A percentile compares a stretch with the other conserved stretches of the same genome.
These are phyloP conservation scores for Nymphicus hollandicus DNA, from an alignment of 2,113 vertebrate species.

Conservation along the genomic window DNA sequence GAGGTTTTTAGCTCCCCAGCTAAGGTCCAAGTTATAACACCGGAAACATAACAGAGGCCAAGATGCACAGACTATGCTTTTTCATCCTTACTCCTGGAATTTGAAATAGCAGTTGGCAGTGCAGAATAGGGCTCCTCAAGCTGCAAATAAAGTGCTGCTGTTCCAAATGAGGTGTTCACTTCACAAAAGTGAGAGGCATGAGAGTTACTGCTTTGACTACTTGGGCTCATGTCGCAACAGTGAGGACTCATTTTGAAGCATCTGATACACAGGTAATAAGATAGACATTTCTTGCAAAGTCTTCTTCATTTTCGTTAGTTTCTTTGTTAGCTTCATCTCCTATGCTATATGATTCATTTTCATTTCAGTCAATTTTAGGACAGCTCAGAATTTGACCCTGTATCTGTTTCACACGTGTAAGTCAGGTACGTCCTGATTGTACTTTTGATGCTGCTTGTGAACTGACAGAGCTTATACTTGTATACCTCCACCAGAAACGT, in stretches of 20 bases:
- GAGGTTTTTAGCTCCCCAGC: background rate
- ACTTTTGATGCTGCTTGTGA: slow-evolving; percentile 62
- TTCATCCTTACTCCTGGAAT: slow-evolving; percentile 57
- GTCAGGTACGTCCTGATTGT: slow-evolving; percentile 56
- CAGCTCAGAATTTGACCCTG: background rate
- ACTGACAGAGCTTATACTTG: slow-evolving; percentile 69
- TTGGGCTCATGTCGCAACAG: slow-evolving; percentile 51
- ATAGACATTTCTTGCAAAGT: slow-evolving; percentile 44
- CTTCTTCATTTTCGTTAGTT: slow-evolving; percentile 64
- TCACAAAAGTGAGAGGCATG: slow-evolving; percentile 62
- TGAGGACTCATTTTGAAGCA: slow-evolving; percentile 66
- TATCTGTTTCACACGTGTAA: background rate
- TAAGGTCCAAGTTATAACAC: background rate
- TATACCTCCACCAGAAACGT: slow-evolving; percentile 69
- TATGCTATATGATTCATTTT: background rate
- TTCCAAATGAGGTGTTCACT: slow-evolving; percentile 69
- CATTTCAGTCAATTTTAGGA: background rate
- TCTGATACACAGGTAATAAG: slow-evolving; percentile 59
- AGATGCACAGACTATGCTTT: slow-evolving; percentile 68
- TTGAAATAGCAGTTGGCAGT: background rate
- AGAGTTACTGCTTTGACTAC: slow-evolving; percentile 35
- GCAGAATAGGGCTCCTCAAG: slow-evolving; percentile 29
- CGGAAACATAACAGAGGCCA: slow-evolving; percentile 58
- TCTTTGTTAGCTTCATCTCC: slow-evolving; percentile 37
- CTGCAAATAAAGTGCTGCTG: background rate